phyloP scores from a whole-genome alignment of 2,113 vertebrate genomes.

The Pycnonotus jocosus region DNA sequence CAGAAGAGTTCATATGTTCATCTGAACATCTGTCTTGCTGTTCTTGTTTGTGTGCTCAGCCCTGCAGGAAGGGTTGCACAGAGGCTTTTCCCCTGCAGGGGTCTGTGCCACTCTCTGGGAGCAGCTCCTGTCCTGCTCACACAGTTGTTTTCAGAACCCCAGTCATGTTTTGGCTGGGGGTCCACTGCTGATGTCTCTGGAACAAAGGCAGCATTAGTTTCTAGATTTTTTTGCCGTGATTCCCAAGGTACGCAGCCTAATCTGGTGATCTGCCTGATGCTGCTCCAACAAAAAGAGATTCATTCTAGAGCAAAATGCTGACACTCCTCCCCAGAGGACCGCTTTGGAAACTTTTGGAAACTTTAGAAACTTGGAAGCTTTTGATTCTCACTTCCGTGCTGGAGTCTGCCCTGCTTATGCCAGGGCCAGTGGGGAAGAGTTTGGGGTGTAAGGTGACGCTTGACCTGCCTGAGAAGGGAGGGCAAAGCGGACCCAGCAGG shows the following conservation, averaged over 20 bases:
- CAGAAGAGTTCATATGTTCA: not conserved
- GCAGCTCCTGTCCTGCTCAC: not conserved
- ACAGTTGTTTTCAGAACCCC: not conserved
- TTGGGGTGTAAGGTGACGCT: not conserved
- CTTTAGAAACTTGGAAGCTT: not conserved
- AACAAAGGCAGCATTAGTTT: not conserved
- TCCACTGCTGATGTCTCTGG: not conserved
- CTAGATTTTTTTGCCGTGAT: not conserved
- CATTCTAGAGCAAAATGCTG: not conserved
- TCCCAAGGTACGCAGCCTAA: not conserved
- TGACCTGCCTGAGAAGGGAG: not conserved
- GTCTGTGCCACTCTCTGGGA: not conserved
- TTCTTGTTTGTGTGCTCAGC: not conserved
- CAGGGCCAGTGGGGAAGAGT: not conserved
- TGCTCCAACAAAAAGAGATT: not conserved
- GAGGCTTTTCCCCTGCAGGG: not conserved
- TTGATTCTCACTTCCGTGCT: not conserved
- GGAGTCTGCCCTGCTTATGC: not conserved
- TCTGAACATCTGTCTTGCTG: not conserved
- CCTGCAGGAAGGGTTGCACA: not conserved
- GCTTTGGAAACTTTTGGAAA: not conserved
- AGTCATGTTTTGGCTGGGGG: not conserved
- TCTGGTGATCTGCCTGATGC: not conserved
- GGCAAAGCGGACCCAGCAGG: not conserved
- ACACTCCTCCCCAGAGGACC: not conserved